Conservation (phyloP, 2,797 vertebrate genomes). For the Erethizon dorsatum region DNA sequence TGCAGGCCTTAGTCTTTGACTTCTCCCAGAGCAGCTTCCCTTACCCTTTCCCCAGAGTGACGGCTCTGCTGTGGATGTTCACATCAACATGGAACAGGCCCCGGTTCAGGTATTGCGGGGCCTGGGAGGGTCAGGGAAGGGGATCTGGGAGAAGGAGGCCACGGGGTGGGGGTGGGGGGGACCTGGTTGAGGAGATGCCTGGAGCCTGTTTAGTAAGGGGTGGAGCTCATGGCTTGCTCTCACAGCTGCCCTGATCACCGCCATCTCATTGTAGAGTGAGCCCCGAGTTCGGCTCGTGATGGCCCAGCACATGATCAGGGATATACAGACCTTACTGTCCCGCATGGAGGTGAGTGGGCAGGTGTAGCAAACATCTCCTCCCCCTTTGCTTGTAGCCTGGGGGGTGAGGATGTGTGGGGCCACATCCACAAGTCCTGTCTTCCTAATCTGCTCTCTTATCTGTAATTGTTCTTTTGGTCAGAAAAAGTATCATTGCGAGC, state of each 20-base stretch:
- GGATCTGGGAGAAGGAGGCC: constrained; percentile 82
- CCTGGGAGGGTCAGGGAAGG: constrained; percentile 86
- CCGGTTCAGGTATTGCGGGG: constrained; percentile 88
- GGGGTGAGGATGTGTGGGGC: neutral
- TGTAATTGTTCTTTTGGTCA: neutral
- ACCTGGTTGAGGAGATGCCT: constrained; percentile 59
- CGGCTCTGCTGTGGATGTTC: constrained; percentile 95
- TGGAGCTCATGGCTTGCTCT: neutral
- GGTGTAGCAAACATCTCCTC: neutral
- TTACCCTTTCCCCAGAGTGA: constrained; percentile 86
- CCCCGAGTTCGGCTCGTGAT: constrained; percentile 94
- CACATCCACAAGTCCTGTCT: neutral
- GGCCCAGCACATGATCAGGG: constrained; percentile 95
- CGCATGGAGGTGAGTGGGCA: constrained; percentile 92
- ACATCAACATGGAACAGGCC: constrained; percentile 95
- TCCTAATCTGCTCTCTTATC: constrained; percentile 33
- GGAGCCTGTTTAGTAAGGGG: constrained; percentile 4
- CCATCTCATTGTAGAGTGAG: constrained; percentile 91
- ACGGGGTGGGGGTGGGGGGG: constrained; percentile 6
- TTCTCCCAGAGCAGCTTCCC: constrained; percentile 86
- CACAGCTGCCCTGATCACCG: neutral
- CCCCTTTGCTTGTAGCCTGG: neutral
- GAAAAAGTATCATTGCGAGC: constrained; percentile 63
- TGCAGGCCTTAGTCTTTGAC: constrained; percentile 76
- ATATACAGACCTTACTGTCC: constrained; percentile 92